These are phyloP conservation scores for Pogonognathellus flavescens DNA, from an alignment of 1,140 invertebrate genomes.

Conservation along the genomic window DNA sequence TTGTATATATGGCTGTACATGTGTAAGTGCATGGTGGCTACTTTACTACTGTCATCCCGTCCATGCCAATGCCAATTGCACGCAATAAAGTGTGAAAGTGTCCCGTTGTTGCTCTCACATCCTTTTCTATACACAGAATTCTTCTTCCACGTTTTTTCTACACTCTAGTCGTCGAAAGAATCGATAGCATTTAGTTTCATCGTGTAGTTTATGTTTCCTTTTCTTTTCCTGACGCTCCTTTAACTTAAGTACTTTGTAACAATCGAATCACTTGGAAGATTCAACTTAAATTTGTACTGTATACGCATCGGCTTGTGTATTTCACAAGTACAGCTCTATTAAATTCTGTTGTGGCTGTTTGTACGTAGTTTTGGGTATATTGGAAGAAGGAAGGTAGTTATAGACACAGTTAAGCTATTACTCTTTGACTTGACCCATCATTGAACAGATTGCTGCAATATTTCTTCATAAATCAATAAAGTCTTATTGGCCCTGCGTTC, in stretches of 20 bases:
- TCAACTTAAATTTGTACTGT: neutral
- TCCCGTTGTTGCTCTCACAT: constrained; percentile 12
- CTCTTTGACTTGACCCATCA: constrained; percentile 48
- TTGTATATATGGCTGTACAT: no score
- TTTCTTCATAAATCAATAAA: constrained; percentile 51
- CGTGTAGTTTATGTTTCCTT: neutral
- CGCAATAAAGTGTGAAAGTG: constrained; percentile 49
- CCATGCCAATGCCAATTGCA: constrained; percentile 42
- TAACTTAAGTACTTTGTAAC: constrained; percentile 25
- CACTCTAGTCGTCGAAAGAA: neutral
- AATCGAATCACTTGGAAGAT: constrained; percentile 10
- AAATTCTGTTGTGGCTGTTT: neutral
- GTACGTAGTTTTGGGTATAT: neutral
- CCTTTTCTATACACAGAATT: neutral
- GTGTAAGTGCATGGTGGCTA: neutral
- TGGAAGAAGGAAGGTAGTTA: neutral
- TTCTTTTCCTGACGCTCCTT: neutral
- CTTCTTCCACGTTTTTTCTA: neutral
- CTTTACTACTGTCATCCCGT: neutral
- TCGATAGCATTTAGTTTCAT: constrained; percentile 6
- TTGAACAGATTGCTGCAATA: constrained; percentile 46
- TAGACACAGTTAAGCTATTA: neutral
- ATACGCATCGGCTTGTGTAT: neutral
- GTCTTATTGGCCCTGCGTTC: constrained; percentile 44
- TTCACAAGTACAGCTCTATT: neutral